A percentile compares a stretch with the other conserved stretches of the same genome.
These are phyloP conservation scores for Atherinosoma microstoma DNA, from an alignment of 2,797 vertebrate genomes.

Conservation along the genomic window DNA sequence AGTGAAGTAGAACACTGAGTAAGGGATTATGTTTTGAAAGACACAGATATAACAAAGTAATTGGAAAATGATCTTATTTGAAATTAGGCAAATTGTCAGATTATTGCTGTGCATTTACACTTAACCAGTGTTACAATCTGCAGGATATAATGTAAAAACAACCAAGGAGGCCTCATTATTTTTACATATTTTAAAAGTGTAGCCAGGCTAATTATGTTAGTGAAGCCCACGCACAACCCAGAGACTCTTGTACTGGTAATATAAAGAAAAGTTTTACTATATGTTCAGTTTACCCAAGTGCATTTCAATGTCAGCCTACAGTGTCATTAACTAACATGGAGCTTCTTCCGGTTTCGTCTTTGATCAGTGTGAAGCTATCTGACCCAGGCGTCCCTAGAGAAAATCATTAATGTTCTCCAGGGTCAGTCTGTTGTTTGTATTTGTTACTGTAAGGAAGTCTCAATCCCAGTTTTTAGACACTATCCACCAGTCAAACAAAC, in stretches of 20 bases:
- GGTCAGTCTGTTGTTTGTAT: constrained; percentile 8
- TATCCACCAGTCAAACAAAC: background rate
- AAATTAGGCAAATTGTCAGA: background rate
- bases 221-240: background rate
- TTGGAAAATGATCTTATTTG: background rate
- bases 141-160: background rate
- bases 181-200: background rate
- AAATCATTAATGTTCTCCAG: constrained; percentile 22
- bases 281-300: background rate
- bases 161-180: background rate
- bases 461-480: constrained; percentile 20
- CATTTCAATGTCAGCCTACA: background rate
- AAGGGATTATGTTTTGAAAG: too few relatives aligned
- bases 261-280: background rate
- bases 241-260: background rate
- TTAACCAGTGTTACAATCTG: background rate
- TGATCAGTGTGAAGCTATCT: constrained; percentile 17
- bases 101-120: too few relatives aligned
- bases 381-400: constrained; percentile 24
- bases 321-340: background rate
- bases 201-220: background rate
- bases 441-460: constrained; percentile 15
- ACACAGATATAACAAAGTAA: too few relatives aligned
- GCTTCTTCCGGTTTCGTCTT: constrained; percentile 1
- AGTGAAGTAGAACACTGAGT: too few relatives aligned